phyloP scores from a whole-genome alignment of 2,888 invertebrate genomes.

The Acleris cristana region DNA sequence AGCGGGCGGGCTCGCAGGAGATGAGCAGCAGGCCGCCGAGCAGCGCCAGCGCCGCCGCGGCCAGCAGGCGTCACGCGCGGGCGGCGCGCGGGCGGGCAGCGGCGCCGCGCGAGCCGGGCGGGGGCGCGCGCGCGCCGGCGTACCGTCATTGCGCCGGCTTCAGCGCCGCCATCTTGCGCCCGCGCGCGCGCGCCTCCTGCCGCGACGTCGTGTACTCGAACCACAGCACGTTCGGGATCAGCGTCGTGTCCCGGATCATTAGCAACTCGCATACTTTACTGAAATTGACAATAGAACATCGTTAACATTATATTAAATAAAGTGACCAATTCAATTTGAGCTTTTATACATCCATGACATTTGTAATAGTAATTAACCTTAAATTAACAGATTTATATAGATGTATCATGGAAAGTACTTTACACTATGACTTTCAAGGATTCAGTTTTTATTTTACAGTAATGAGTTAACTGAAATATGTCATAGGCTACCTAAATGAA shows the following conservation, averaged over 20 bases:
- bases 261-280: slow-evolving; percentile 94
- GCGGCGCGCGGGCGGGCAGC: slow-evolving; percentile 55
- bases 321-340: neutral
- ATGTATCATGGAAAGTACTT: too few relatives aligned
- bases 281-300: slow-evolving; percentile 52
- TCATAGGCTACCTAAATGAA: too few relatives aligned
- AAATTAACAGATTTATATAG: too few relatives aligned
- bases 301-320: neutral
- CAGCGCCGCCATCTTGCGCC: slow-evolving; percentile 91
- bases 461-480: too few relatives aligned
- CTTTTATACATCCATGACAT: neutral
- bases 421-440: too few relatives aligned
- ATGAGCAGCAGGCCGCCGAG: neutral
- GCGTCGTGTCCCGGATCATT: slow-evolving; percentile 93
- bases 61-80: slow-evolving; percentile 51
- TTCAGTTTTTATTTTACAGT: too few relatives aligned
- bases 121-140: slow-evolving; percentile 70
- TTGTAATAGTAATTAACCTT: too few relatives aligned
- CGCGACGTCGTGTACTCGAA: slow-evolving; percentile 96
- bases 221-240: slow-evolving; percentile 96
- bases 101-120: slow-evolving; percentile 67
- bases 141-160: slow-evolving; percentile 92
- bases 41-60: slow-evolving; percentile 6
- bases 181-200: slow-evolving; percentile 91
- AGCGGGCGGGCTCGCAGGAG: neutral